A percentile compares a stretch with the other conserved stretches of the same genome.
phyloP scores from a whole-genome alignment of 2,888 invertebrate genomes.

The Tillus elongatus region DNA sequence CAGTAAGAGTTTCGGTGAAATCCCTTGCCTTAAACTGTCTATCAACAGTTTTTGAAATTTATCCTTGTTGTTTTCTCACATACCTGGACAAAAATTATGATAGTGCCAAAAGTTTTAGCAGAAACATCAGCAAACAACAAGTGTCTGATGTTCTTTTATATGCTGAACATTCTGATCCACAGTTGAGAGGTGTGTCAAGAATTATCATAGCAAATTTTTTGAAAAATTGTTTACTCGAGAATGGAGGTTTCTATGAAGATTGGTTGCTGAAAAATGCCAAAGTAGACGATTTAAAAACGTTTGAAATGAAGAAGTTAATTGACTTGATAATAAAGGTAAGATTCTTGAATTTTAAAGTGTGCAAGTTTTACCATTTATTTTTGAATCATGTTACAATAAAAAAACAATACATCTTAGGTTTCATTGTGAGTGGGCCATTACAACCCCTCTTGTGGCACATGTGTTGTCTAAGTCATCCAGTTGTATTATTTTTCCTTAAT shows the following conservation, averaged over 20 bases:
- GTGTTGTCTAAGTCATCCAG: no score
- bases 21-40: constrained; percentile 76
- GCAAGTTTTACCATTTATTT: no score
- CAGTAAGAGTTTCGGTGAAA: constrained; percentile 82
- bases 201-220: constrained; percentile 60
- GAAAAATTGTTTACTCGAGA: constrained; percentile 48
- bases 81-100: constrained; percentile 51
- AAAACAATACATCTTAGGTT: no score
- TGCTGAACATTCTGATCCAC: constrained; percentile 68
- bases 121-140: constrained; percentile 43
- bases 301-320: constrained; percentile 42
- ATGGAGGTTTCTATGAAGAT: constrained; percentile 47
- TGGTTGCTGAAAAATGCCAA: constrained; percentile 41
- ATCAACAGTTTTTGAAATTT: constrained; percentile 61
- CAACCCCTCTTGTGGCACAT: no score
- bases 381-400: no score
- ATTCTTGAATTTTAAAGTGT: constrained; percentile 9
- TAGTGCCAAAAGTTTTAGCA: constrained; percentile 22
- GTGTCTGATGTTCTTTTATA: constrained; percentile 64
- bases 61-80: constrained; percentile 63
- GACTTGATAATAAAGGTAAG: constrained; percentile 6
- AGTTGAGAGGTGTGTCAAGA: constrained; percentile 65
- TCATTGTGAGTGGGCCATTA: no score
- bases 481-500: no score
- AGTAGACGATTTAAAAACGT: constrained; percentile 4